Evolutionary conservation across 2,888 invertebrate species (phyloP), one percentile per base, ranked within the genome.

Genomic region (Drosophila lacicola): DNA sequence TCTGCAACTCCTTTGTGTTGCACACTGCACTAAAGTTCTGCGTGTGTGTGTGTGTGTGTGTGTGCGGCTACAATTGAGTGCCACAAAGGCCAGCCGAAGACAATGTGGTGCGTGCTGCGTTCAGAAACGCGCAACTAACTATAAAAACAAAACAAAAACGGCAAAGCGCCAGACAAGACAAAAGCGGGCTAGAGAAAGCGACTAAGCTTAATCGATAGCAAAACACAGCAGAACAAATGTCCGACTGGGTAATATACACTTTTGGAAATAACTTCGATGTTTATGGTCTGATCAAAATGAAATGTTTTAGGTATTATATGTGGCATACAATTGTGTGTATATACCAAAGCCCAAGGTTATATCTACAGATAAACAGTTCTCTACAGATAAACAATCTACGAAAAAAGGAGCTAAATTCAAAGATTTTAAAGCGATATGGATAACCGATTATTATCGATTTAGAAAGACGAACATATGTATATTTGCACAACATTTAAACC

Each of bases 201-300:
- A 68, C 75, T 78, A 69, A 78, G 81, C 83, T 71, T 86, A 83
- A 83, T 83, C 83, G 83, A 83, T 83, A 83, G 74, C 69, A 33
- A 66, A 69, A 44, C 36, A 34, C 50, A 36, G 39, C 41, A 25
- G 21, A 8, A 46, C 70, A n/a, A 14, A 3, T 19, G 33, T 8
- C 2, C 5, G 21, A 42, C 19, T n/a, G 8, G 29, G 2, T 2
- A 8, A 6, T 25, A 25, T 1, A 25, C 6, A 8, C 2, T 25
- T 8, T 25, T 29, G 29, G 8, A 29, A 14, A 41, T 41, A 36
- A 36, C 13, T 36, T 36, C 2, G 8, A 29, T 29, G 29, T 8
- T 29, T 29, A 8, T 8, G 8, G 8, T 29, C 8, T 2, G 8
- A 2, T 29, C 8, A 29, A 2, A 29, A 2, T 8, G 8, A 8